Base-by-base conservation (phyloP, 2,113 vertebrate genomes). In the Greenwoodochromis staneri region DNA sequence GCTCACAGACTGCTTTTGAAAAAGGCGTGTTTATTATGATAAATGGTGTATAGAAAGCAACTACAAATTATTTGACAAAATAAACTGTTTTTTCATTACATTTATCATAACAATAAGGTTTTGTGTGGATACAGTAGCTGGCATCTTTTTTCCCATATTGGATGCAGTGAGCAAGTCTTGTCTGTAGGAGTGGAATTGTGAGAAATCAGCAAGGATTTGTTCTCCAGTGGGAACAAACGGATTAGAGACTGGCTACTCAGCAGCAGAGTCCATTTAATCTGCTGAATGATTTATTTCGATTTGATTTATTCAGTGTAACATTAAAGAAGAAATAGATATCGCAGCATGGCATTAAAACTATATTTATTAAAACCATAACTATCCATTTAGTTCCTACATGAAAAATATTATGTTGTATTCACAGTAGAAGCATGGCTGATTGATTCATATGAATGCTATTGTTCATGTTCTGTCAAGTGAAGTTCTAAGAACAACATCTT, bases 211-310 rank as follows among this genome's bases (percentile, higher is more conserved):
- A 40, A 82, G 90, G 89, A 94, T 94, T 93, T 82, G 55, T 81
- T 87, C 42, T 92, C 87, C 84, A 86, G 66, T 85, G 84, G 90
- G 87, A 89, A 88, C 40, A 80, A 85, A 89, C 82, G 92, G 92
- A 95, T 95, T 94, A 92, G 49, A 90, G 85, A 82, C 80, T 76
- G 82, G 89, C 88, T 86, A 91, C 88, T 93, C 85, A 69, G 90
- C 86, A 87, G 90, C 88, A 81, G 76, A 90, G 69, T 85, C 84
- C 51, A 82, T 91, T 89, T 89, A 93, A 93, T 96, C 86, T 82
- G 71, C 86, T 84, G 85, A 92, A 89, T 89, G 86, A 92, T 94
- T 93, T 92, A 92, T 93, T 92, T 71, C 7, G 11, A 87, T 84
- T 55, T 71, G 55, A 92, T 86, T 92, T 88, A 89, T 89, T 92